Evolutionary conservation across 1,140 invertebrate species (phyloP), one percentile per base, ranked within the genome.

Genomic region (Magallana gigas): DNA sequence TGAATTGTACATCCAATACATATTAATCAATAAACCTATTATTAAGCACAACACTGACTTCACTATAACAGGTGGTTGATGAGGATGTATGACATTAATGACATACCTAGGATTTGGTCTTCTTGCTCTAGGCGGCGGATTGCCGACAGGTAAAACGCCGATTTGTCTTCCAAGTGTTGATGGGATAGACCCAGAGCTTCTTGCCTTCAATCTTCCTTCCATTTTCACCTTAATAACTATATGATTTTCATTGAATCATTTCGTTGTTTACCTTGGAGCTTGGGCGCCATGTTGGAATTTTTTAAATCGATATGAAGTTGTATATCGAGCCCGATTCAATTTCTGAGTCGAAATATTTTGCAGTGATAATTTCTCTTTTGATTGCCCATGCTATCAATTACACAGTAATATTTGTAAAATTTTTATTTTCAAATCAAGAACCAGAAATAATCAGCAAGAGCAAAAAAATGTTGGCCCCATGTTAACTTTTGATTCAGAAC

Each of bases 221-320:
- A 90, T 90, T 36, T n/a, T 68, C 11, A 23, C 6, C 18, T 84
- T 29, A 58, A 64, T 60, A 9, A 68, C 48, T 3, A 11, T 16
- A 57, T 8, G 56, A 56, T 14, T 4, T 16, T 12, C 14, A 29
- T 23, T 14, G 58, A 86, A 62, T 71, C 68, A n/a, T 36, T 57
- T 29, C n/a, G 48, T 81, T 88, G 84, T 85, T 88, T 88, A 86
- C 84, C 80, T 85, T 86, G 88, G 88, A 83, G 85, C 71, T 80
- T 82, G 58, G 82, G 16, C 16, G 88, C 88, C 88, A 88, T 88
- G 14, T 86, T 88, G 81, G 84, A 88, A 86, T 88, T 68, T 48
- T 84, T 23, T 1, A 96, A 83, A 64, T 23, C 23, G 23, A 76
- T 76, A 12, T 76, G 23, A 4, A 76, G 23, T 29, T 76, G 68